A percentile compares a stretch with the other conserved stretches of the same genome.
Conservation (phyloP, 2,113 vertebrate species). For the Drymodes brunneopygia region DNA sequence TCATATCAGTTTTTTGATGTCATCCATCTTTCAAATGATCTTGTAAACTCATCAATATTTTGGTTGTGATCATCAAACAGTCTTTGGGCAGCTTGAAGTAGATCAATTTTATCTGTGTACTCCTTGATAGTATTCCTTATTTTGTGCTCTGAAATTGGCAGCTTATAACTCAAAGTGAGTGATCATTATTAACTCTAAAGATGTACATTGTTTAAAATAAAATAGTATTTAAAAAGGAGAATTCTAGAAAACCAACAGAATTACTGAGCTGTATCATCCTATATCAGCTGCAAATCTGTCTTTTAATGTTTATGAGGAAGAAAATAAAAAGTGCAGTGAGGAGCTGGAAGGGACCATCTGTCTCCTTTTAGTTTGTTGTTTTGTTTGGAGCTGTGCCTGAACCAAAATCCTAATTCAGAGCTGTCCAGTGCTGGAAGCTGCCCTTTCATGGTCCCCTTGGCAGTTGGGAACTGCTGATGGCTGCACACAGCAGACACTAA, state of each 20-base stretch:
- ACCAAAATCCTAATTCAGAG: neutral
- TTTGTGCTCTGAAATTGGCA: neutral
- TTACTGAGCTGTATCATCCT: neutral
- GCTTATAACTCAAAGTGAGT: neutral
- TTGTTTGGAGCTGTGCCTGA: neutral
- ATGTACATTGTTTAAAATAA: neutral
- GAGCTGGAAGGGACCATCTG: constrained; percentile 11
- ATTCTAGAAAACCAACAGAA: neutral
- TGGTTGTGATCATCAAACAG: neutral
- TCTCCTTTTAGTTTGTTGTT: neutral
- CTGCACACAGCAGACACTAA: neutral
- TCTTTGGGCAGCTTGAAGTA: neutral
- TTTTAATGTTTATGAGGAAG: neutral
- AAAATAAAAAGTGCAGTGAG: neutral
- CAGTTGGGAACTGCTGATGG: neutral
- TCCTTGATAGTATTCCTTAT: neutral
- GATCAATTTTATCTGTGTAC: neutral
- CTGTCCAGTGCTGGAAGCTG: neutral
- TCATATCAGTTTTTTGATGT: neutral
- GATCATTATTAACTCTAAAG: neutral
- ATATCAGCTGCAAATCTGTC: neutral
- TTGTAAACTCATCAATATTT: constrained; percentile 2
- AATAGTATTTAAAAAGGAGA: neutral
- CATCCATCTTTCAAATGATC: neutral
- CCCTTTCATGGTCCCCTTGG: neutral